Base-by-base conservation (phyloP, 2,888 invertebrate species). In the Cheilosia soror region DNA sequence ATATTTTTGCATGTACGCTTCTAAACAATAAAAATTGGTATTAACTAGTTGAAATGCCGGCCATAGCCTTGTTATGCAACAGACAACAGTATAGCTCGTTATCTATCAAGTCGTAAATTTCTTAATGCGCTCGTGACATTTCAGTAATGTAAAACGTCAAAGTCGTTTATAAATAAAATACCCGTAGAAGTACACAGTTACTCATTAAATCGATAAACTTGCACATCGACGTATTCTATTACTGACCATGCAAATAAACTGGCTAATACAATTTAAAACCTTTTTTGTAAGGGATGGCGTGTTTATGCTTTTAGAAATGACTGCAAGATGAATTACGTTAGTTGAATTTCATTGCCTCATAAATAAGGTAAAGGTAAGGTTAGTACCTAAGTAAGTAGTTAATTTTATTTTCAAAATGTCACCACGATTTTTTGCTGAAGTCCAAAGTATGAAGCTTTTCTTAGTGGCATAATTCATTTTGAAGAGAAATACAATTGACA, bases 161-260 rank as follows among this genome's bases (percentile, higher is more conserved):
- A 49, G 49, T 49, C 20, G 20, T 25, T 20, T 49, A 49, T 25
- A 49, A 49, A 44, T 44, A 15, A 29, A 29, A 37, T 37, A 37
- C 37, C 11, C 3, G 2, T 15, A 44, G n/a, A 44, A 13, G 44
- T 4, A 33, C 6, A 33, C 2, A 42, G 13, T n/a, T n/a, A 7
- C 1, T 47, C 15, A 42, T 60, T 25, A 29, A 62, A 44, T 25
- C 62, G 5, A 29, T 15, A 27, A 44, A 44, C 42, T 44, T 44
- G 15, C 44, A 47, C 15, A 47, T 62, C 29, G 29, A 29, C 44
- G 29, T 44, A 20, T 4, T 62, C 29, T 20, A 60, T 44, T 11
- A 62, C 5, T 62, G 42, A n/a, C 2, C 29, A 47, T 62, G 31
- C 31, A 47, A 44, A 44, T 15, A 11, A 62, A 44, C 29, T 15